Percentiles rank a stretch among this genome's conserved stretches.
phyloP scores from a whole-genome alignment of 1,140 invertebrate genomes.

The Microplitis demolitor region DNA sequence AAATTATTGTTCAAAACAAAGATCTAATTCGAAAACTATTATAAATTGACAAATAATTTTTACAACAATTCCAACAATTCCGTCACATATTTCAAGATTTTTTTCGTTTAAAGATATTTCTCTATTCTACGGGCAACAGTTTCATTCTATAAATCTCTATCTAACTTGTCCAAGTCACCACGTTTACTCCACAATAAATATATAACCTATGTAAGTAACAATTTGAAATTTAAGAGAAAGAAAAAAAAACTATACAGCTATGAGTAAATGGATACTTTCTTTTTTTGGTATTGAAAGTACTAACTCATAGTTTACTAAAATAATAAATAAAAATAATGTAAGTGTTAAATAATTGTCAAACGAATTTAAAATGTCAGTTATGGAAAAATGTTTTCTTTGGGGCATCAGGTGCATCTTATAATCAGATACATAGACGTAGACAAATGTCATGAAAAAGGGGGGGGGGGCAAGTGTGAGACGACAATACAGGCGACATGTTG shows the following conservation, averaged over 20 bases:
- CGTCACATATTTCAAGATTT: neutral
- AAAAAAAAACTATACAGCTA: neutral
- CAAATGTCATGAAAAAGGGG: neutral
- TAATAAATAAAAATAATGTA: too few species aligned
- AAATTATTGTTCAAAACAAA: neutral
- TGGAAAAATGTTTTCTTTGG: too few species aligned
- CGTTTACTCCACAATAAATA: neutral
- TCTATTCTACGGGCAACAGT: constrained; percentile 11
- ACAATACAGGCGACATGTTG: constrained; percentile 6
- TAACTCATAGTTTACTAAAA: too few species aligned
- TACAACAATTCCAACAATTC: neutral
- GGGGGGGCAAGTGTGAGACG: neutral
- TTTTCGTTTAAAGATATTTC: neutral
- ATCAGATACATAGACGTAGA: neutral
- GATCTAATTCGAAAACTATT: neutral
- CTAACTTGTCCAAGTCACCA: neutral
- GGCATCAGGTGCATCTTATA: constrained; percentile 13
- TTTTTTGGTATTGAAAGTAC: neutral
- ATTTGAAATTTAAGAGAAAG: neutral
- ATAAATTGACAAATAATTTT: neutral
- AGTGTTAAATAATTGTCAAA: too few species aligned
- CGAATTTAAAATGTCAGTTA: too few species aligned
- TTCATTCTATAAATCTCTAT: constrained; percentile 21
- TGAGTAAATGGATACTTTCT: neutral
- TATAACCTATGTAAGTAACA: neutral